A percentile compares a stretch with the other conserved stretches of the same genome.
Conservation (phyloP, 2,113 vertebrate species). For the Hemiprocne comata region DNA sequence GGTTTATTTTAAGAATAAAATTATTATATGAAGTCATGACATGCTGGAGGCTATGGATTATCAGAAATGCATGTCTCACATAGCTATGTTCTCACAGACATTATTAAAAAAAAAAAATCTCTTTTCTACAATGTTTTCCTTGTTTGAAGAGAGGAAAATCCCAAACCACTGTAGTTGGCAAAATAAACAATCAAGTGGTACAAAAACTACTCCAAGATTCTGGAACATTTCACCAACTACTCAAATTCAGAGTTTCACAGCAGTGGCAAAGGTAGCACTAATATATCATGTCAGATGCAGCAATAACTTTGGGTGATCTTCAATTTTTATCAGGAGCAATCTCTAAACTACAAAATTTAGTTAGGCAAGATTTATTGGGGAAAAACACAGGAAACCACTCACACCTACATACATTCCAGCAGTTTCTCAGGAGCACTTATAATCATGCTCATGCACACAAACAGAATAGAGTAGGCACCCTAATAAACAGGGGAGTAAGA, state of each 20-base stretch:
- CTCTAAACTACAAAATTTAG: not conserved
- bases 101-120: not conserved
- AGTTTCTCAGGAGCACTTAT: not conserved
- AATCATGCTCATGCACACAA: slow-evolving; percentile 17
- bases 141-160: not conserved
- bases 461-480: not conserved
- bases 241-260: not conserved
- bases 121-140: not conserved
- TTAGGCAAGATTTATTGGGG: not conserved
- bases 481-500: not conserved
- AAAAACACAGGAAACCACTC: not conserved
- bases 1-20: not conserved
- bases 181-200: not conserved
- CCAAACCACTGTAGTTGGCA: not conserved
- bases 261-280: not conserved
- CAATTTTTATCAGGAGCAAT: not conserved
- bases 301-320: not conserved
- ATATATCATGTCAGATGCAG: not conserved
- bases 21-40: not conserved
- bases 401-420: not conserved
- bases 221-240: not conserved
- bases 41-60: not conserved
- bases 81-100: not conserved
- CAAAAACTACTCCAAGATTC: not conserved
- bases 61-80: not conserved